Conservation (phyloP, 1,140 invertebrate genomes). For the Pristionchus pacificus region DNA sequence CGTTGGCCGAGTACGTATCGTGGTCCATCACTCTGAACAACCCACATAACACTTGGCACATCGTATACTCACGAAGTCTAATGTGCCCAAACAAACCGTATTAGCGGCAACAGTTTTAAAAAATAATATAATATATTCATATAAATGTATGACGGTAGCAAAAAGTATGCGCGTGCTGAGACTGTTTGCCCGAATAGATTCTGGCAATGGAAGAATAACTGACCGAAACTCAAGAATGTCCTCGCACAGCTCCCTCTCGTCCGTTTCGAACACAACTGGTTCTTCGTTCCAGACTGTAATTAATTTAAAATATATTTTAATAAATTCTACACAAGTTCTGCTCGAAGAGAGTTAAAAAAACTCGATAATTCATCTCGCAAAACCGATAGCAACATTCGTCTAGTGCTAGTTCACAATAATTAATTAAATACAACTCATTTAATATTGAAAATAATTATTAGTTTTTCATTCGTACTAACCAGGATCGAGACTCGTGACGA, state of each 20-base stretch:
- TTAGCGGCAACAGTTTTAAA: no score
- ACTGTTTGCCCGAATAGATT: no score
- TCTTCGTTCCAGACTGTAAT: constrained; percentile 18
- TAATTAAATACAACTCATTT: no score
- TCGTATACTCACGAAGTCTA: no score
- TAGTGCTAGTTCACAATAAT: no score
- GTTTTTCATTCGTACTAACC: not conserved
- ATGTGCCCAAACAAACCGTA: no score
- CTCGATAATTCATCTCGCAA: no score
- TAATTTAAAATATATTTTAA: not conserved
- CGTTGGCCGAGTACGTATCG: constrained; percentile 27
- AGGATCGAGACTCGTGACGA: constrained; percentile 25
- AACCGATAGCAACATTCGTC: not conserved
- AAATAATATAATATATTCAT: no score
- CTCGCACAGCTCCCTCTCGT: constrained; percentile 21
- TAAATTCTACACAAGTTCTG: no score
- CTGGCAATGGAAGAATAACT: not conserved
- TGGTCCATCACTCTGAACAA: constrained; percentile 25
- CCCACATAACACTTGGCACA: not conserved
- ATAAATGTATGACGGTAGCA: no score
- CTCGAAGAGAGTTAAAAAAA: no score
- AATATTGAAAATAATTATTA: not conserved
- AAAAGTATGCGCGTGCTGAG: no score
- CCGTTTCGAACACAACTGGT: constrained; percentile 20
- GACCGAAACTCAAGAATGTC: constrained; percentile 24